A percentile compares a stretch with the other conserved stretches of the same genome.
Conservation (phyloP, 1,140 invertebrate species). For the Caligus rogercresseyi region DNA sequence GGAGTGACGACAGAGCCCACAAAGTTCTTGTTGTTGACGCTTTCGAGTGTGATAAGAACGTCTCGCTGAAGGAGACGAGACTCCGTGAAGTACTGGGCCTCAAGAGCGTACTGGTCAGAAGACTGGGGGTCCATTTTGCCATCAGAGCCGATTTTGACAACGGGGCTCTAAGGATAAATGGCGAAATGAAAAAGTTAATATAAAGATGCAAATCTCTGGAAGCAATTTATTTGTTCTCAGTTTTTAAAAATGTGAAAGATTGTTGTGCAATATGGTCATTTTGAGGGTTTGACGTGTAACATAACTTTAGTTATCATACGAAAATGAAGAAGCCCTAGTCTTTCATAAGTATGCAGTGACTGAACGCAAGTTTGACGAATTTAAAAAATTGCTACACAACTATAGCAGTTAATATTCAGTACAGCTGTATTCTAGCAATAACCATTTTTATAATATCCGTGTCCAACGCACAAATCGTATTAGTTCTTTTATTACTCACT, state of each 20-base stretch:
- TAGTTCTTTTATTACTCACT: constrained; percentile 33
- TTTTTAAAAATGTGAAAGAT: neutral
- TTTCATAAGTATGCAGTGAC: too few species aligned
- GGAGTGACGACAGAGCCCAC: constrained; percentile 88
- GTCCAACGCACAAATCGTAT: constrained; percentile 16
- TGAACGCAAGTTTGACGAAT: too few species aligned
- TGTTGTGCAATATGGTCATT: too few species aligned
- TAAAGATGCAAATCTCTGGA: constrained; percentile 12
- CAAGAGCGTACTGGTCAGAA: constrained; percentile 47
- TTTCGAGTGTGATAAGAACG: constrained; percentile 76
- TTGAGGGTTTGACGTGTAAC: too few species aligned
- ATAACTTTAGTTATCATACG: too few species aligned
- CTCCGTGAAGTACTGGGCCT: constrained; percentile 80
- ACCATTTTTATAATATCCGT: too few species aligned
- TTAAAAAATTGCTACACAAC: too few species aligned
- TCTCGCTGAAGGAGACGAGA: constrained; percentile 74
- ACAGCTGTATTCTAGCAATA: too few species aligned
- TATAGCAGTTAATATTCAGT: too few species aligned
- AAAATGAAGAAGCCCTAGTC: too few species aligned
- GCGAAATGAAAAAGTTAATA: constrained; percentile 23
- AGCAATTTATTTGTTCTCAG: neutral
- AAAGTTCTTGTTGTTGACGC: constrained; percentile 62
- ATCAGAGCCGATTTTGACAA: constrained; percentile 46
- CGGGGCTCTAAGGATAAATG: constrained; percentile 44
- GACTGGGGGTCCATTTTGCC: constrained; percentile 42